These are phyloP conservation scores for Melopsittacus undulatus DNA, from an alignment of 2,797 vertebrate genomes.

Conservation along the genomic window DNA sequence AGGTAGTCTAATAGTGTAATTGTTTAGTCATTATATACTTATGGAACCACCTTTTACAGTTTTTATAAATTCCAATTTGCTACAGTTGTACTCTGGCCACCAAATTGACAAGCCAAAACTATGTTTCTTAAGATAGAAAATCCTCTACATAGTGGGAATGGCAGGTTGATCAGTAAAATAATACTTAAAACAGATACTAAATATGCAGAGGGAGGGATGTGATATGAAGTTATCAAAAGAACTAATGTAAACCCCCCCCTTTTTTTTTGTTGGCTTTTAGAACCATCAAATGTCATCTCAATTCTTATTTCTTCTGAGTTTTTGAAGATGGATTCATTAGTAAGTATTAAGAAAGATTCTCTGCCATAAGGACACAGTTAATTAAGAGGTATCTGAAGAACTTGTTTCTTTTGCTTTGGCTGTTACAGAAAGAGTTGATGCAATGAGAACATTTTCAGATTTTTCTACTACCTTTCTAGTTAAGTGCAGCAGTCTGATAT, in stretches of 20 bases:
- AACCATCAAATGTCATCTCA: slow-evolving; percentile 99
- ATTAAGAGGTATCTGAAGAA: neutral
- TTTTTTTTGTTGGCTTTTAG: slow-evolving; percentile 80
- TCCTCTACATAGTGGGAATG: neutral
- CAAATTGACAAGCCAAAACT: neutral
- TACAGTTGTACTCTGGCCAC: neutral
- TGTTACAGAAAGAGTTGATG: neutral
- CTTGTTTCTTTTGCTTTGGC: neutral
- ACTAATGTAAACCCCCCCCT: neutral
- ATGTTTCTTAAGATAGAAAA: neutral
- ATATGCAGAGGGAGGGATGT: neutral
- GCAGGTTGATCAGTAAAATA: neutral
- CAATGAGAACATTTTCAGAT: neutral
- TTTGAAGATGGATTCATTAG: slow-evolving; percentile 99
- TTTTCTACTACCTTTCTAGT: neutral
- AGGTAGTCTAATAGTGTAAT: neutral
- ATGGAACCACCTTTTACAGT: neutral
- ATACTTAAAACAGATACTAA: neutral
- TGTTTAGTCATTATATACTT: neutral
- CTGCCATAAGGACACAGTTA: neutral
- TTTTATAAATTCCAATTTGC: neutral
- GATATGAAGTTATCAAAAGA: neutral
- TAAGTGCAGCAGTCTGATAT: neutral
- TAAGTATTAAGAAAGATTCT: slow-evolving; percentile 82
- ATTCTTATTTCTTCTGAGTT: slow-evolving; percentile 99